A percentile compares a stretch with the other conserved stretches of the same genome.
These are phyloP conservation scores for Macaria notata DNA, from an alignment of 2,888 invertebrate genomes.

Conservation along the genomic window DNA sequence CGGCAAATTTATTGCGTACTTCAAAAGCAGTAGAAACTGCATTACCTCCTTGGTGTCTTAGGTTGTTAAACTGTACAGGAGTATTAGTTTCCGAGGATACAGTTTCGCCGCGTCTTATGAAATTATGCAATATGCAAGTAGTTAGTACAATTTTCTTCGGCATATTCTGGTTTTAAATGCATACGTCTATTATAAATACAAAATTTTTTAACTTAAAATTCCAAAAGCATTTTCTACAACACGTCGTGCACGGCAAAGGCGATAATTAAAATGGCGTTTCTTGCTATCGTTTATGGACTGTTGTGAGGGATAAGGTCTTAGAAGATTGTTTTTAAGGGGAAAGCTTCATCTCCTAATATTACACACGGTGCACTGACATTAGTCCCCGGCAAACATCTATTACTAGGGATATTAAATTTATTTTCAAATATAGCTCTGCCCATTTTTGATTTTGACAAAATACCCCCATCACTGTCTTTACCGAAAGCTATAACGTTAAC, in stretches of 20 bases:
- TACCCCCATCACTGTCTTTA: slow-evolving; percentile 25
- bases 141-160: slow-evolving; percentile 22
- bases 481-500: slow-evolving; percentile 24
- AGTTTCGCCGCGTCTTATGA: slow-evolving; percentile 28
- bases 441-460: slow-evolving; percentile 26
- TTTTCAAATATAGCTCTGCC: slow-evolving; percentile 28
- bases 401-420: slow-evolving; percentile 28
- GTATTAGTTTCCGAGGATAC: slow-evolving; percentile 21
- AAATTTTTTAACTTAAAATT: slow-evolving; percentile 17
- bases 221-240: slow-evolving; percentile 22
- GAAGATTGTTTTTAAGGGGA: slow-evolving; percentile 21
- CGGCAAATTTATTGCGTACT: slow-evolving; percentile 28
- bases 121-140: slow-evolving; percentile 24
- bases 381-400: slow-evolving; percentile 24
- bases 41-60: slow-evolving; percentile 25
- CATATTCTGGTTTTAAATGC: slow-evolving; percentile 22
- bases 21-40: slow-evolving; percentile 25
- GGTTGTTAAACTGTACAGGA: slow-evolving; percentile 25
- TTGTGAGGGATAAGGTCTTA: slow-evolving; percentile 27
- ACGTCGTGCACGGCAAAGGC: slow-evolving; percentile 16
- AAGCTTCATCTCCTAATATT: slow-evolving; percentile 24
- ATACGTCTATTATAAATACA: slow-evolving; percentile 23
- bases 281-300: slow-evolving; percentile 16
- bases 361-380: slow-evolving; percentile 18
- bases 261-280: slow-evolving; percentile 28